phyloP scores from a whole-genome alignment of 1,140 invertebrate genomes.

The silkworm (Bombyx mori) region ASM3026992v2 NC_085124.1:6483501-6484000 shows the following conservation, averaged over 20 bases:
- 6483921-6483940: no score
- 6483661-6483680: conserved; percentile 8
- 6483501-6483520: conserved; percentile 3
- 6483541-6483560: no score
- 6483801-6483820: not conserved
- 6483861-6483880: no score
- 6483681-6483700: conserved; percentile 7
- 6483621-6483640: conserved; percentile 12
- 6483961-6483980: no score
- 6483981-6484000: no score
- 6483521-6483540: no score
- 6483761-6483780: not conserved
- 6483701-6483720: not conserved
- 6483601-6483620: conserved; percentile 4
- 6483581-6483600: not conserved
- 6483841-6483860: no score
- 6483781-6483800: no score
- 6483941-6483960: no score
- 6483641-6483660: conserved; percentile 16
- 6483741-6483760: not conserved
- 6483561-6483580: not conserved
- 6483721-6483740: not conserved
- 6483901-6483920: no score
- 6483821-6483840: no score
- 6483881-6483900: no score